phyloP scores from a whole-genome alignment of 2,113 vertebrate species.

The Dascyllus trimaculatus region DNA sequence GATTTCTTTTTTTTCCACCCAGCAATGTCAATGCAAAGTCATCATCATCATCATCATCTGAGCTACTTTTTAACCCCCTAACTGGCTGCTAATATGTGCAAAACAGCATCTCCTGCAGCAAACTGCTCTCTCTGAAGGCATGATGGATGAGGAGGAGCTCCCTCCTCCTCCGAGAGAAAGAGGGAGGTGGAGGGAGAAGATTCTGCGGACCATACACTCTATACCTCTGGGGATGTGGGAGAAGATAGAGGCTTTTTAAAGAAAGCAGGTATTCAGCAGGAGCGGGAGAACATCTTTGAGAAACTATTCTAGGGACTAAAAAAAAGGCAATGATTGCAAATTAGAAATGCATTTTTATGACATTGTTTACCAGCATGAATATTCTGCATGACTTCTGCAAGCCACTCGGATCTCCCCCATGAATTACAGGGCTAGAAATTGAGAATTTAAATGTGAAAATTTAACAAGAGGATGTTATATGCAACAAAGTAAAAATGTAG shows the following conservation, averaged over 20 bases:
- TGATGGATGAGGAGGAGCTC: slow-evolving; percentile 38
- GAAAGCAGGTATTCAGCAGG: slow-evolving; percentile 50
- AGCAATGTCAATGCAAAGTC: slow-evolving; percentile 54
- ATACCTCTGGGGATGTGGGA: slow-evolving; percentile 62
- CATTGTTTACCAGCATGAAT: slow-evolving; percentile 87
- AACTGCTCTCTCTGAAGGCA: slow-evolving; percentile 31
- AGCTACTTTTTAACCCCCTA: slow-evolving; percentile 24
- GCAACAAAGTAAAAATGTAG: slow-evolving; percentile 65
- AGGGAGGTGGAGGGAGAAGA: slow-evolving; percentile 9
- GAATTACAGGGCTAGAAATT: slow-evolving; percentile 79
- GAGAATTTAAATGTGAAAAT: slow-evolving; percentile 51
- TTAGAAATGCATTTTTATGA: slow-evolving; percentile 81
- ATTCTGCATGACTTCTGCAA: slow-evolving; percentile 86
- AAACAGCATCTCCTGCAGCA: slow-evolving; percentile 49
- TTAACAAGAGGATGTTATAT: slow-evolving; percentile 70
- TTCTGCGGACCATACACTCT: slow-evolving; percentile 56
- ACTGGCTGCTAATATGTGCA: slow-evolving; percentile 43
- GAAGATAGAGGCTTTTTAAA: slow-evolving; percentile 50
- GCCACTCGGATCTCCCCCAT: slow-evolving; percentile 72
- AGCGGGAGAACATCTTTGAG: slow-evolving; percentile 58
- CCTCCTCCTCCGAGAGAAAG: slow-evolving; percentile 26
- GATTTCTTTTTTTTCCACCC: background rate
- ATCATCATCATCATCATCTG: slow-evolving; percentile 3
- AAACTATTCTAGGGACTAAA: slow-evolving; percentile 57
- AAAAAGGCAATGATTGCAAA: slow-evolving; percentile 64